These are phyloP conservation scores for Python bivittatus DNA, from an alignment of 2,113 vertebrate genomes.

Conservation along the genomic window DNA sequence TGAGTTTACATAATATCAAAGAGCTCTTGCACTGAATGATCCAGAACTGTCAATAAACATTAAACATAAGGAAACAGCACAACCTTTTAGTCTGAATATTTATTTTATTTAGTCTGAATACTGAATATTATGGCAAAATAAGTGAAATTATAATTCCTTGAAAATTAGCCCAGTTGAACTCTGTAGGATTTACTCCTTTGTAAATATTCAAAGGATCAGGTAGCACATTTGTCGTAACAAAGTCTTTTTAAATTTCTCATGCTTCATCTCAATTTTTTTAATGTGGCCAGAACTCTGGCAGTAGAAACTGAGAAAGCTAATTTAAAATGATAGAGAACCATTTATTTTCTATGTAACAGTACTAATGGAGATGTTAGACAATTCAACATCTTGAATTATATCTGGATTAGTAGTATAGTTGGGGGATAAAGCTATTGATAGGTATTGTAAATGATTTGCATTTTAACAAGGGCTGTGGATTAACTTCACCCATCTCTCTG, in stretches of 20 bases:
- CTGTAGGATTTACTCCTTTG: not conserved
- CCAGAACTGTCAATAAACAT: not conserved
- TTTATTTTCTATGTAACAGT: constrained; percentile 30
- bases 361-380: constrained; percentile 27
- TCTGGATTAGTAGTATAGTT: constrained; percentile 14
- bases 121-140: not conserved
- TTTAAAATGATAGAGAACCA: not conserved
- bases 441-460: constrained; percentile 22
- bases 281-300: not conserved
- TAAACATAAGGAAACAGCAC: not conserved
- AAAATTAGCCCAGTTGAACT: too few relatives aligned
- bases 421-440: not conserved
- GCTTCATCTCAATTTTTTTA: not conserved
- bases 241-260: not conserved
- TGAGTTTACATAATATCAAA: not conserved
- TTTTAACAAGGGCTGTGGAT: constrained; percentile 7
- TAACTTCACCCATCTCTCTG: not conserved
- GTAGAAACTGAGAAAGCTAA: not conserved
- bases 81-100: not conserved
- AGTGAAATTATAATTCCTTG: not conserved
- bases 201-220: constrained; percentile 11
- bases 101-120: not conserved
- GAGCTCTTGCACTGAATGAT: not conserved
- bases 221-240: not conserved
- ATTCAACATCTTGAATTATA: constrained; percentile 33